phyloP scores from a whole-genome alignment of 2,797 vertebrate genomes.

The Kryptolebias ocellatus region DNA sequence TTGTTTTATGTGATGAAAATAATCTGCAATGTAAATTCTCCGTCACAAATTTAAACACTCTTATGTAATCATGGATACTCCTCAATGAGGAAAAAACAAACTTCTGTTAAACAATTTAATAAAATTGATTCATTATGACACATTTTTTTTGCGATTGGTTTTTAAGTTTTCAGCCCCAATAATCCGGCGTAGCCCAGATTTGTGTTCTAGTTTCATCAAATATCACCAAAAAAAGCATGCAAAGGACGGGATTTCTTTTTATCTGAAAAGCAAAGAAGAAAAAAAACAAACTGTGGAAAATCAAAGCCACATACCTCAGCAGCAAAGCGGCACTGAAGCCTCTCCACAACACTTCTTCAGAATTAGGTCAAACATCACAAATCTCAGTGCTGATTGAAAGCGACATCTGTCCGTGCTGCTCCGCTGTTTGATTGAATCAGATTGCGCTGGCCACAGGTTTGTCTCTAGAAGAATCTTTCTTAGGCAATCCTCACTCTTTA shows the following conservation, averaged over 20 bases:
- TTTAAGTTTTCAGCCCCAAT: neutral
- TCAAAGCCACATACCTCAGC: constrained; percentile 77
- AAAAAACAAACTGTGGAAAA: constrained; percentile 32
- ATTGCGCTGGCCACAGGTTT: constrained; percentile 75
- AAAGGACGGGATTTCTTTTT: neutral
- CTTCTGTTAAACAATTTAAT: neutral
- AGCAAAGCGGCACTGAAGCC: constrained; percentile 58
- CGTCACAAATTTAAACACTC: constrained; percentile 28
- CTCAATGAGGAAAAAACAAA: constrained; percentile 2
- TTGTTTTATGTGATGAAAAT: constrained; percentile 26
- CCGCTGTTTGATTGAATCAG: constrained; percentile 61
- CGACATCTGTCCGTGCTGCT: constrained; percentile 48
- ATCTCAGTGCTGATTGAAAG: constrained; percentile 40
- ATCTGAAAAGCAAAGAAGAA: constrained; percentile 18
- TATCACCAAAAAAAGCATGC: constrained; percentile 21
- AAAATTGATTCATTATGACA: neutral
- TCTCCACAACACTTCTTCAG: constrained; percentile 53
- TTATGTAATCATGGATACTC: constrained; percentile 19
- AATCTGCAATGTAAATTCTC: neutral
- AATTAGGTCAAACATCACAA: constrained; percentile 58
- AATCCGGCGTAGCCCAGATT: constrained; percentile 1
- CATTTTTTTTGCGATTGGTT: neutral
- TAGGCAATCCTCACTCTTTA: constrained; percentile 81
- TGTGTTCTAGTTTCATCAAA: constrained; percentile 15
- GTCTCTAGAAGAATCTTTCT: constrained; percentile 84